Evolutionary conservation across 2,888 invertebrate species (phyloP).

Genomic region (Nezara viridula): DNA sequence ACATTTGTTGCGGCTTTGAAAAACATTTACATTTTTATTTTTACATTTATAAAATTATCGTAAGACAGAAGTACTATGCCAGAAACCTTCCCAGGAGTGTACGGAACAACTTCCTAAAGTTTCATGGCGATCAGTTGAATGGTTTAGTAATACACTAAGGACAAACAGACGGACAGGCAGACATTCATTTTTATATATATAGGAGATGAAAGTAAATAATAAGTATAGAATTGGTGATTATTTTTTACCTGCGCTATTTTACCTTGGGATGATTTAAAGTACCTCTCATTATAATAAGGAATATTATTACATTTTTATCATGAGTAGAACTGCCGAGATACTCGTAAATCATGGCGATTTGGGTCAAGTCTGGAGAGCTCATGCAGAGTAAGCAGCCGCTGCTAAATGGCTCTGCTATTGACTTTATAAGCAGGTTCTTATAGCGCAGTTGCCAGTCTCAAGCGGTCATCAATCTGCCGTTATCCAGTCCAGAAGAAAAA

Average conservation of each 20-base stretch:
- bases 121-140: no score
- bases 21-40: no score
- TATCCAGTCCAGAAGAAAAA: not conserved
- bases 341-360: conserved; percentile 3
- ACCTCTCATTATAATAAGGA: not conserved
- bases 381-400: not conserved
- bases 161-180: no score
- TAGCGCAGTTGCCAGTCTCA: not conserved
- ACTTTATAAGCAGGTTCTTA: conserved; percentile 31
- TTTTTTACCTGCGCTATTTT: not conserved
- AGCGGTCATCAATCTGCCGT: not conserved
- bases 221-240: no score
- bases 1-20: no score
- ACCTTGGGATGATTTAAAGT: not conserved
- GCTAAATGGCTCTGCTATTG: not conserved
- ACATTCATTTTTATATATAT: no score
- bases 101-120: no score
- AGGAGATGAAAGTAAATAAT: no score
- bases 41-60: no score
- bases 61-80: no score
- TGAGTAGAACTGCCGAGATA: not conserved
- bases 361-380: not conserved
- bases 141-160: no score
- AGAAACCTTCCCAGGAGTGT: no score
- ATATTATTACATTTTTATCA: not conserved